A percentile compares a stretch with the other conserved stretches of the same genome.
phyloP scores from a whole-genome alignment of 2,888 invertebrate genomes.

The Archaeoteleia sp. region DNA sequence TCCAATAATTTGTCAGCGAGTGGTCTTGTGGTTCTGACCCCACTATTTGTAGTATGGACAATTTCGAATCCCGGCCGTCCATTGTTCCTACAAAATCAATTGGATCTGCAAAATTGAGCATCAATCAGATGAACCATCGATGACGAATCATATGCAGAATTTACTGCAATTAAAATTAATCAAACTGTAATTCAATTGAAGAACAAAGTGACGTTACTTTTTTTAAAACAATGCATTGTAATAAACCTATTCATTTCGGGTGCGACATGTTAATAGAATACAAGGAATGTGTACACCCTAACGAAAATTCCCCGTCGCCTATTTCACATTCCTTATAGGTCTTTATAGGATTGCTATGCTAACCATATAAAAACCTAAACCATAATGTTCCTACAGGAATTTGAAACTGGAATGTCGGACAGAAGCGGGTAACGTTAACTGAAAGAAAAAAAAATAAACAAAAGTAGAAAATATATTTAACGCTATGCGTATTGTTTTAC shows the following conservation, averaged over 20 bases:
- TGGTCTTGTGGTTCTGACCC: neutral
- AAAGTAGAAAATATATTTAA: too few relatives aligned
- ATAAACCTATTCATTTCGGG: constrained; percentile 35
- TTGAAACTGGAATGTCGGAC: constrained; percentile 28
- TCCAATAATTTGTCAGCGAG: constrained; percentile 7
- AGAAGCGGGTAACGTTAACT: constrained; percentile 28
- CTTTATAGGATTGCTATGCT: constrained; percentile 44
- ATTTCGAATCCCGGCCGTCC: too few relatives aligned
- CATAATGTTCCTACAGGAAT: constrained; percentile 44
- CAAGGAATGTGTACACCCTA: constrained; percentile 33
- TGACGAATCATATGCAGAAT: too few relatives aligned
- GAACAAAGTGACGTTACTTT: neutral
- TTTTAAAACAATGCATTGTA: neutral
- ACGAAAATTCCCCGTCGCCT: constrained; percentile 39
- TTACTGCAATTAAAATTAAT: constrained; percentile 11
- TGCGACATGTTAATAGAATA: constrained; percentile 46
- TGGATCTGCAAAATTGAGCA: too few relatives aligned
- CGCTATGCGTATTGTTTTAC: neutral
- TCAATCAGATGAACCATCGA: too few relatives aligned
- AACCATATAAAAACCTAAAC: constrained; percentile 48
- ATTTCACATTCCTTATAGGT: constrained; percentile 44
- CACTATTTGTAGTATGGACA: neutral
- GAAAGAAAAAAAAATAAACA: constrained; percentile 4
- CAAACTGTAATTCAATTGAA: neutral
- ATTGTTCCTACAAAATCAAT: too few relatives aligned